phyloP scores from a whole-genome alignment of 1,140 invertebrate species.

The Hermetia illucens region DNA sequence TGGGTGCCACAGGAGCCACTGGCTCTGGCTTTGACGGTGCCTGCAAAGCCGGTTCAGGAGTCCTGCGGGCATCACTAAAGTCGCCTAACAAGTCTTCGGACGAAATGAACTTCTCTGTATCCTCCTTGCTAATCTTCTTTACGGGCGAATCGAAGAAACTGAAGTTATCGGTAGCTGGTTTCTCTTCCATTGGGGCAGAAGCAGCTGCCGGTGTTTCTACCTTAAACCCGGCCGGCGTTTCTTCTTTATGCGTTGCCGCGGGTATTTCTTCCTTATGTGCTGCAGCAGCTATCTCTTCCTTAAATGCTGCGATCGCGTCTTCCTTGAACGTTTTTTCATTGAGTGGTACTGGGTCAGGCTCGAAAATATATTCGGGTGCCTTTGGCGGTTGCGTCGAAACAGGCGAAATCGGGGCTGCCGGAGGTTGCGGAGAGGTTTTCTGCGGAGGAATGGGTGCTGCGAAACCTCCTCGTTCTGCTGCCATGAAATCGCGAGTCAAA shows the following conservation, averaged over 20 bases:
- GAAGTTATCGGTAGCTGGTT: neutral
- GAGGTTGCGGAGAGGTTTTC: constrained; percentile 5
- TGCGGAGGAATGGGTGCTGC: constrained; percentile 32
- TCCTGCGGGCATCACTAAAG: constrained; percentile 24
- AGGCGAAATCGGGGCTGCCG: neutral
- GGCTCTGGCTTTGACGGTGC: neutral
- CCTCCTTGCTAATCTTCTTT: constrained; percentile 7
- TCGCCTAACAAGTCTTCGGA: constrained; percentile 26
- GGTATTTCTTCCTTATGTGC: no score
- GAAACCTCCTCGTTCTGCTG: constrained; percentile 13
- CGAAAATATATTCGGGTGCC: neutral
- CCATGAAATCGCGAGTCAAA: constrained; percentile 6
- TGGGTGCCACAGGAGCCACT: neutral
- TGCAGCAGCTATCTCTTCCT: neutral
- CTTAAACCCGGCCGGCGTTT: neutral
- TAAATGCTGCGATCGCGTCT: neutral
- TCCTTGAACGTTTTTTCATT: neutral
- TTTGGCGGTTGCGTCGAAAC: neutral
- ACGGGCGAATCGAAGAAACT: neutral
- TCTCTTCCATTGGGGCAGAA: neutral
- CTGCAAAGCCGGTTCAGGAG: constrained; percentile 8
- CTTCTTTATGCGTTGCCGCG: no score
- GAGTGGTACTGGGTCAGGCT: no score
- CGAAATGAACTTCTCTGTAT: constrained; percentile 28
- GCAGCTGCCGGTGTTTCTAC: neutral